phyloP scores from a whole-genome alignment of 1,140 invertebrate species.

The Psilanteris sp. region DNA sequence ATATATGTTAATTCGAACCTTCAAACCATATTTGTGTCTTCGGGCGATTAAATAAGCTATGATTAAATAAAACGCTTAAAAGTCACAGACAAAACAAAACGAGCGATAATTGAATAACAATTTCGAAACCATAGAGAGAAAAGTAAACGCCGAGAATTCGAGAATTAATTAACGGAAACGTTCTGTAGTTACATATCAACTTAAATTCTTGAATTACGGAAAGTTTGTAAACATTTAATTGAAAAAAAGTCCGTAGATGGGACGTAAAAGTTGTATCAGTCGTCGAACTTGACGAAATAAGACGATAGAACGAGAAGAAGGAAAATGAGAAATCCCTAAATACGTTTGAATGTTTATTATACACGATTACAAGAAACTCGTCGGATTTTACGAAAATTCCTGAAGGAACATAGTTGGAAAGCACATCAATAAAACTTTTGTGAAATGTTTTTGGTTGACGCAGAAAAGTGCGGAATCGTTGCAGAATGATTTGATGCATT shows the following conservation, averaged over 20 bases:
- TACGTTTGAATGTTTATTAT: conserved; percentile 55
- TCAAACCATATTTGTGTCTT: conserved; percentile 34
- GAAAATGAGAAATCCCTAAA: conserved; percentile 46
- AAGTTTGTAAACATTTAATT: conserved; percentile 60
- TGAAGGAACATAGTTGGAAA: conserved; percentile 60
- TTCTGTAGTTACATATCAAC: conserved; percentile 41
- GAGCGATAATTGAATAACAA: conserved; percentile 57
- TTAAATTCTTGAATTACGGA: conserved; percentile 34
- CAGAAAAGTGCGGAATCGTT: conserved; percentile 50
- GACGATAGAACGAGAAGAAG: conserved; percentile 34
- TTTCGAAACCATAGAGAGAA: conserved; percentile 46
- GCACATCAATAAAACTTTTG: conserved; percentile 57
- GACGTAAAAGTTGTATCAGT: conserved; percentile 54
- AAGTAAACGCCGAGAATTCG: conserved; percentile 59
- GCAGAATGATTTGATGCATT: conserved; percentile 56
- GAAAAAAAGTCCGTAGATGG: conserved; percentile 41
- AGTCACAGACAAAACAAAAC: conserved; percentile 35
- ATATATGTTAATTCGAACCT: conserved; percentile 30
- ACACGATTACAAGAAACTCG: conserved; percentile 51
- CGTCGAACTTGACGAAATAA: conserved; percentile 56
- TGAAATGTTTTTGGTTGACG: conserved; percentile 53
- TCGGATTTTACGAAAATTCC: conserved; percentile 47
- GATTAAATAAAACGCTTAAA: conserved; percentile 41
- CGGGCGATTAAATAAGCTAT: conserved; percentile 18
- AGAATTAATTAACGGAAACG: conserved; percentile 58